These are phyloP conservation scores for Stenchaetothrips biformis DNA, from an alignment of 2,888 invertebrate genomes.

Conservation along the genomic window DNA sequence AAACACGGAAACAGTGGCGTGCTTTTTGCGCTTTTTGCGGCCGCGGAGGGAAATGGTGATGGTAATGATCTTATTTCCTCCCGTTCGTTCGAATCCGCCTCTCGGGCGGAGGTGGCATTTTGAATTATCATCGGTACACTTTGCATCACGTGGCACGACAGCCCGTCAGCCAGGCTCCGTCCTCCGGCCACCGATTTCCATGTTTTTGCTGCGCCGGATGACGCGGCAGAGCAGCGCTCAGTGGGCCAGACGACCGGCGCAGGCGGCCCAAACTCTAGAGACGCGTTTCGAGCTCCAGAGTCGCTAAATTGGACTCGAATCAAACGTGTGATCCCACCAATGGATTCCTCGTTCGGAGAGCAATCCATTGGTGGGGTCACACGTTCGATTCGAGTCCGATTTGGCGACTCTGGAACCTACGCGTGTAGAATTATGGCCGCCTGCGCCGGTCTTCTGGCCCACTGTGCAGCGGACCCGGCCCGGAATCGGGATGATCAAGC, in stretches of 20 bases:
- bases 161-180: not conserved
- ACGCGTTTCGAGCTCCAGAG: too few relatives aligned
- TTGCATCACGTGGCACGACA: not conserved
- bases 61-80: not conserved
- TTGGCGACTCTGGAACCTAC: too few relatives aligned
- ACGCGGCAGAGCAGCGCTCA: not conserved
- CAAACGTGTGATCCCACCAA: too few relatives aligned
- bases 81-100: not conserved
- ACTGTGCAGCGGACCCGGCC: not conserved
- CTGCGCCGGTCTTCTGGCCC: too few relatives aligned
- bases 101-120: not conserved
- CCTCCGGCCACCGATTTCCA: not conserved
- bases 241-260: too few relatives aligned
- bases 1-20: not conserved
- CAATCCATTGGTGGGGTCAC: too few relatives aligned
- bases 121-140: constrained; percentile 7
- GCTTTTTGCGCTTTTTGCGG: not conserved
- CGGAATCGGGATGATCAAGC: not conserved
- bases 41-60: not conserved
- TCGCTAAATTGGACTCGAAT: too few relatives aligned
- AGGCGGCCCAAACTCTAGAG: too few relatives aligned
- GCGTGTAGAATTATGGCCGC: too few relatives aligned
- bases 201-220: not conserved
- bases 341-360: too few relatives aligned
- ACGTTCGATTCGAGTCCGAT: too few relatives aligned